Evolutionary conservation across 2,888 invertebrate species (phyloP), one percentile per base, ranked within the genome.

Genomic region (Cephus rjabovi): DNA sequence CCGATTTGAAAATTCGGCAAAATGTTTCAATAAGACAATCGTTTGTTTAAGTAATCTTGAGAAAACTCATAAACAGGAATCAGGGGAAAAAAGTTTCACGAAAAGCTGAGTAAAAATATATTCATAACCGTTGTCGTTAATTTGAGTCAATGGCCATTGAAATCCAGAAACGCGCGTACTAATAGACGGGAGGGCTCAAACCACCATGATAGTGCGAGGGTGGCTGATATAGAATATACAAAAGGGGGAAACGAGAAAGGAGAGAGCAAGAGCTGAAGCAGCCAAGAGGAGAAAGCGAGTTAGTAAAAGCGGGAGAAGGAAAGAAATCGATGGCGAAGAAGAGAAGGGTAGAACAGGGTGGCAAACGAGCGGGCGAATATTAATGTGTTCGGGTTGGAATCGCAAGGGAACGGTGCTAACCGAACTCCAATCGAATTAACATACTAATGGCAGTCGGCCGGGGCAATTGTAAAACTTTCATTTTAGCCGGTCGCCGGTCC

Each of bases 381-480:
- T 81, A 84, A 81, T 80, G 79, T 75, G 76, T 75, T 79, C 77
- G 73, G 74, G 74, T 79, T 77, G 75, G 75, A 80, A 76, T 79
- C 79, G 75, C 80, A 74, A 74, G 77, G 77, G 80, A 79, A 75
- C 78, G 35, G 75, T 75, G 81, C 80, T 86, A 83, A 84, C 83
- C 80, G 79, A 82, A 82, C 82, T 82, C 74, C 81, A 79, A 84
- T 83, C 79, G 83, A 83, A 86, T 86, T 87, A 85, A 86, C 86
- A 85, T 86, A 84, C 81, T 84, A 82, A 86, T 80, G 80, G 81
- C 75, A 74, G 76, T 75, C 78, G 81, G 79, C 77, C 75, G 71
- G 76, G 78, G 79, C 85, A 83, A 85, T 86, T 81, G 82, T 71
- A 78, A 84, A 86, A 85, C 85, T 86, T 86, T 80, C 81, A 77